phyloP scores from a whole-genome alignment of 2,113 vertebrate genomes.

The Echinops telfairi region DNA sequence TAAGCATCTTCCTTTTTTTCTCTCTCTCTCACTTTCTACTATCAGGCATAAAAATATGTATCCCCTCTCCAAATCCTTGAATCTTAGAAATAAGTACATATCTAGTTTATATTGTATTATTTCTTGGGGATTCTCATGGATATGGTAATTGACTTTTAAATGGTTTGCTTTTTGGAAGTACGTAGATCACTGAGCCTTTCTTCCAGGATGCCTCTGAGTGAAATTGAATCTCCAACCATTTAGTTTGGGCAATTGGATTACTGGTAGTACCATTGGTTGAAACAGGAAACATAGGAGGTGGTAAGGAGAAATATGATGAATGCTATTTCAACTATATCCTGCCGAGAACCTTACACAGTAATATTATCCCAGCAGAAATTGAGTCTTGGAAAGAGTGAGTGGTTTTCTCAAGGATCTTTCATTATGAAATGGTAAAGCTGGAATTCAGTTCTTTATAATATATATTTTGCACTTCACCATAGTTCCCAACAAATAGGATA shows the following conservation, averaged over 20 bases:
- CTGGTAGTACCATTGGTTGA: not conserved
- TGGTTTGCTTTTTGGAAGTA: not conserved
- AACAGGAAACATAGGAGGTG: not conserved
- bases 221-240: not conserved
- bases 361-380: not conserved
- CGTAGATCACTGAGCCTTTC: not conserved
- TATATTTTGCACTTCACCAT: not conserved
- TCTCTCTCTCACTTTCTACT: not conserved
- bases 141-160: not conserved
- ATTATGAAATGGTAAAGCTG: constrained; percentile 3
- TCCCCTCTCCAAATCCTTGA: not conserved
- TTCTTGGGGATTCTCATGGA: not conserved
- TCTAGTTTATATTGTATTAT: not conserved
- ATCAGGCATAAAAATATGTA: not conserved
- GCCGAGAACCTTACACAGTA: not conserved
- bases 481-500: constrained; percentile 23
- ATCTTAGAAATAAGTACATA: not conserved
- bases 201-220: not conserved
- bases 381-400: not conserved
- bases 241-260: not conserved
- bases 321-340: not conserved
- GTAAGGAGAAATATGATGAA: not conserved
- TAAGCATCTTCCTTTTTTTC: not conserved
- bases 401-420: not conserved
- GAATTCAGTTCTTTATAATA: not conserved